Conservation (phyloP, 2,797 vertebrate species). For the Tympanoctomys barrerae region DNA sequence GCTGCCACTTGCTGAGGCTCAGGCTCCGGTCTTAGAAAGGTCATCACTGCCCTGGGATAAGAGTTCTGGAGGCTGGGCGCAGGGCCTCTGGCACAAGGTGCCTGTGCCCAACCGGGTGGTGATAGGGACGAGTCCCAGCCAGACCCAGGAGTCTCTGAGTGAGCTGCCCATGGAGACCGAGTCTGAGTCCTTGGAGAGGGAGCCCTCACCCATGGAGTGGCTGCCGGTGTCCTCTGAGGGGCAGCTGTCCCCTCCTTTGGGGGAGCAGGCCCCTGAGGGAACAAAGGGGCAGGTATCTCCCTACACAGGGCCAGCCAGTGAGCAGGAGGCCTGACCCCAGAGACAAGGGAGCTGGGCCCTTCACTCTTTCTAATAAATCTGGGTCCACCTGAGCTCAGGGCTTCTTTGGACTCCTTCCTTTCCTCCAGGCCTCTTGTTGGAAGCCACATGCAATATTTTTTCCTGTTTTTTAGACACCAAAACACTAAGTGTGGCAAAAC, state of each 20-base stretch:
- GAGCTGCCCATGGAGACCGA: neutral
- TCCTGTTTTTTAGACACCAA: neutral
- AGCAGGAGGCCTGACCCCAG: rapidly evolving
- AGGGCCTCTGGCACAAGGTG: neutral
- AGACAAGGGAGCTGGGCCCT: rapidly evolving
- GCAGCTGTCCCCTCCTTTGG: rapidly evolving
- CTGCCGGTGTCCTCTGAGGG: neutral
- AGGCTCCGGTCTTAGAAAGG: too few relatives aligned
- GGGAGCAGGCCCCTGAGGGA: rapidly evolving
- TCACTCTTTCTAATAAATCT: constrained; percentile 49
- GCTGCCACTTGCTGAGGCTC: neutral
- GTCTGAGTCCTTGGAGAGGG: neutral
- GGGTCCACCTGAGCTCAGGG: neutral
- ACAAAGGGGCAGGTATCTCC: too few relatives aligned
- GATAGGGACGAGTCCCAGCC: neutral
- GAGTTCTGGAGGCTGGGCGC: neutral
- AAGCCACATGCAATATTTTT: neutral
- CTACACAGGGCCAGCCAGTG: rapidly evolving
- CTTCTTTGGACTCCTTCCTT: neutral
- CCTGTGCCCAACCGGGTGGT: neutral
- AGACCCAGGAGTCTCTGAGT: neutral
- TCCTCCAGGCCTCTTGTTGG: neutral
- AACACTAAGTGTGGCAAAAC: neutral
- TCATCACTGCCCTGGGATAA: neutral
- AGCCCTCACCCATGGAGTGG: neutral